phyloP scores from a whole-genome alignment of 2,888 invertebrate species.

The Antheraea assamensis region DNA sequence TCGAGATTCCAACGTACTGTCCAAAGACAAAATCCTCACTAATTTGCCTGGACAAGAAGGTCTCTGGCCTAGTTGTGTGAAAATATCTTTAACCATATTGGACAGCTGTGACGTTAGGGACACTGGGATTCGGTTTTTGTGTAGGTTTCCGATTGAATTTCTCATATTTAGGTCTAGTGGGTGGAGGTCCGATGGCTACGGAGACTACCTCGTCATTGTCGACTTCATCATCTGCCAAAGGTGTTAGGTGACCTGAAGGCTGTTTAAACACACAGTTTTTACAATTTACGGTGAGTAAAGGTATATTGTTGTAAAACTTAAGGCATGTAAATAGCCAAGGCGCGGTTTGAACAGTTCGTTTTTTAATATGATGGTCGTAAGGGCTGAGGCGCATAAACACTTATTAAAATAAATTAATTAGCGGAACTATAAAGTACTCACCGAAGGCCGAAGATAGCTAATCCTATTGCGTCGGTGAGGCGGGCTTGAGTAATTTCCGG shows the following conservation, averaged over 20 bases:
- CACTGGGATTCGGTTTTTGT: constrained; percentile 29
- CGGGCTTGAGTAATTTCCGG: too few species aligned
- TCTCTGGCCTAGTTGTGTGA: constrained; percentile 64
- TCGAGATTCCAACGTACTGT: constrained; percentile 67
- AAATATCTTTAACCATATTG: constrained; percentile 57
- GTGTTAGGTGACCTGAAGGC: constrained; percentile 69
- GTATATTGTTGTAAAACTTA: too few species aligned
- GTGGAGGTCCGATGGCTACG: constrained; percentile 71
- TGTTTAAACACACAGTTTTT: constrained; percentile 39
- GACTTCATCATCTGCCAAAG: constrained; percentile 70
- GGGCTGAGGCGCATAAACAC: too few species aligned
- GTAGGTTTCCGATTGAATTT: constrained; percentile 34
- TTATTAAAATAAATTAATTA: too few species aligned
- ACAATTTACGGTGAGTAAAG: too few species aligned
- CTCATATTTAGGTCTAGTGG: constrained; percentile 62
- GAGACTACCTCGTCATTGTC: constrained; percentile 73
- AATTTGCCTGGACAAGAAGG: constrained; percentile 57
- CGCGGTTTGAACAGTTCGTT: too few species aligned
- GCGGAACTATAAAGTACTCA: too few species aligned
- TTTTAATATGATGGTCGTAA: too few species aligned
- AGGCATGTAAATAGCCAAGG: too few species aligned
- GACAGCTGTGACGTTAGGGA: constrained; percentile 39
- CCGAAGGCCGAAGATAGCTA: too few species aligned
- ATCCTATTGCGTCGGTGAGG: too few species aligned
- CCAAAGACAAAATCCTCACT: constrained; percentile 76